Conservation (phyloP, 2,888 invertebrate genomes). For the Eupithecia subfuscata region DNA sequence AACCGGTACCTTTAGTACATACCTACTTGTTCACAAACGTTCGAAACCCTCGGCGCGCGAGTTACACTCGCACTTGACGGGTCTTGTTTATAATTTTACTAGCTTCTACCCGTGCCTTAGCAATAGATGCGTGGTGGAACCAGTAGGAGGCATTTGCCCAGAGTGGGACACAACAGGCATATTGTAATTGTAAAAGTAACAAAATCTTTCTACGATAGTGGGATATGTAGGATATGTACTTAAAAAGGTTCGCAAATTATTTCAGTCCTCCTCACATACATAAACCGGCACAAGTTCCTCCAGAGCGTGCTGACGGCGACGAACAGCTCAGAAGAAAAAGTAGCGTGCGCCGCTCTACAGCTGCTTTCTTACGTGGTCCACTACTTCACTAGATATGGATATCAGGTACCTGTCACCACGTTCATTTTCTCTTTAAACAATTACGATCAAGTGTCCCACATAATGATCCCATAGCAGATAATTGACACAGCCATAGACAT, state of each 20-base stretch:
- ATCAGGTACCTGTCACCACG: constrained; percentile 56
- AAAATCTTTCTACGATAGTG: no score
- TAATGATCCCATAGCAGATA: neutral
- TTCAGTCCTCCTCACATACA: constrained; percentile 67
- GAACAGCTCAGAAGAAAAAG: constrained; percentile 60
- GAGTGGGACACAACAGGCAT: no score
- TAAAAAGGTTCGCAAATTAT: neutral
- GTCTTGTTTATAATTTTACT: no score
- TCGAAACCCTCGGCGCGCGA: no score
- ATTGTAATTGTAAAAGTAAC: no score
- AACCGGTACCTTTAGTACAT: no score
- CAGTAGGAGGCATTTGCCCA: no score
- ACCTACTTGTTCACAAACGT: no score
- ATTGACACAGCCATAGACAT: neutral
- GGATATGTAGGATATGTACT: neutral
- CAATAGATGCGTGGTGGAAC: no score
- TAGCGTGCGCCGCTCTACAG: constrained; percentile 70
- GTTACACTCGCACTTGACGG: no score
- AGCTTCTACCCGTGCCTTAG: no score
- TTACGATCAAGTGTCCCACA: neutral
- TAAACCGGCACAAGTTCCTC: constrained; percentile 66
- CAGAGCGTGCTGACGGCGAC: constrained; percentile 59
- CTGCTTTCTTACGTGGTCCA: constrained; percentile 68
- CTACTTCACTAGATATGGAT: constrained; percentile 68
- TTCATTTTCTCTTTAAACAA: neutral